Evolutionary conservation across 2,113 vertebrate species (phyloP).

Genomic region (Alces alces): DNA sequence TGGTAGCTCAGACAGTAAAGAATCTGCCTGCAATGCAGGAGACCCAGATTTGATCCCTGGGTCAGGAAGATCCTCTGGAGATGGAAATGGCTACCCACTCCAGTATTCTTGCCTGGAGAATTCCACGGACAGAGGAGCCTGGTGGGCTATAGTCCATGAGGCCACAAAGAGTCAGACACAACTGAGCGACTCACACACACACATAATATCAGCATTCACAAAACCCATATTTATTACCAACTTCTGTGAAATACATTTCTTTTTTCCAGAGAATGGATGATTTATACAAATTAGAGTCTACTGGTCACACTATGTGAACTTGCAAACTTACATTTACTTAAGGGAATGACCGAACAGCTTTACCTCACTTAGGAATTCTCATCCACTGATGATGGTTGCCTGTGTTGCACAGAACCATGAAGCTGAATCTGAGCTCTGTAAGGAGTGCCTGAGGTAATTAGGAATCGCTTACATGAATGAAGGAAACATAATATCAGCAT

Average conservation of each 20-base stretch:
- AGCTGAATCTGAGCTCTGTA: neutral
- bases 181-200: neutral
- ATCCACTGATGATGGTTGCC: neutral
- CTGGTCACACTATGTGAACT: neutral
- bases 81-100: neutral
- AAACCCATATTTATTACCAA: neutral
- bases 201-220: neutral
- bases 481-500: neutral
- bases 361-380: neutral
- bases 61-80: neutral
- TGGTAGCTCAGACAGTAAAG: neutral
- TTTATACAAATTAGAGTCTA: neutral
- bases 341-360: neutral
- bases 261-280: neutral
- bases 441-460: neutral
- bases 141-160: neutral
- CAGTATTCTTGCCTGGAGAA: neutral
- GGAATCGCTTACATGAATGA: neutral
- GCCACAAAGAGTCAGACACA: neutral
- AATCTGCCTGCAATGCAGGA: neutral
- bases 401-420: neutral
- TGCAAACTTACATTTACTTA: neutral
- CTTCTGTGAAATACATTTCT: neutral
- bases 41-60: fast-evolving
- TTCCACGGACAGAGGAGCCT: neutral